Evolutionary conservation across 2,797 vertebrate genomes (phyloP), one percentile per base, ranked within the genome.

Genomic region (Prunella strophiata): DNA sequence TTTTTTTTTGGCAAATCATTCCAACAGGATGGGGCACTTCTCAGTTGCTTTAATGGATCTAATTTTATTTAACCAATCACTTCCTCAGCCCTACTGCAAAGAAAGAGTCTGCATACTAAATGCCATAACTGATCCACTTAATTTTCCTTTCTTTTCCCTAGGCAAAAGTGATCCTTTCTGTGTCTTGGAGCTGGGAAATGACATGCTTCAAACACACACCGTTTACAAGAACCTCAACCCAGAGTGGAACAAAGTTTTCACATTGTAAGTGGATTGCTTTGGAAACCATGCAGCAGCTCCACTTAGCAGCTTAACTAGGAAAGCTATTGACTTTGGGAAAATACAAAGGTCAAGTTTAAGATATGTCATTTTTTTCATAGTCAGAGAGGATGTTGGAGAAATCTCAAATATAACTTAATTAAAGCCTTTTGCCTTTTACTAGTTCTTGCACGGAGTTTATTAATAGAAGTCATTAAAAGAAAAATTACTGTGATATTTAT

Each of bases 141-240:
- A 21, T 57, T 25, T 58, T 62, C 11, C 19, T 59, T 71, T 26
- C 8, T 25, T 97, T 93, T 62, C 93, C 38, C 7, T 96, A 99
- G 99, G 99, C 50, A 99, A 99, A 98, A 99, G 98, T 16, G 99
- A 99, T 96, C 98, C 99, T 18, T 99, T 99, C 59, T 99, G 99
- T 95, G 96, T 99, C 17, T 67, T 99, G 80, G 99, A 99, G 96
- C 97, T 99, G 26, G 98, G 99, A 25, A 99, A 99, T 2, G 98
- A 99, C 97, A 98, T 98, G 78, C 98, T 99, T 85, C 99, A 99
- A 97, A 99, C 99, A 17, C 98, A 99, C 75, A 99, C 99, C 0
- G 84, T 99, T 89, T 98, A 98, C 97, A 99, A 99, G 97, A 99
- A 98, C 59, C 96, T 99, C 87, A 99, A 99, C 93, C 99, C 99